Evolutionary conservation across 2,888 invertebrate species (phyloP).

Genomic region (Agrenia bidenticulata): DNA sequence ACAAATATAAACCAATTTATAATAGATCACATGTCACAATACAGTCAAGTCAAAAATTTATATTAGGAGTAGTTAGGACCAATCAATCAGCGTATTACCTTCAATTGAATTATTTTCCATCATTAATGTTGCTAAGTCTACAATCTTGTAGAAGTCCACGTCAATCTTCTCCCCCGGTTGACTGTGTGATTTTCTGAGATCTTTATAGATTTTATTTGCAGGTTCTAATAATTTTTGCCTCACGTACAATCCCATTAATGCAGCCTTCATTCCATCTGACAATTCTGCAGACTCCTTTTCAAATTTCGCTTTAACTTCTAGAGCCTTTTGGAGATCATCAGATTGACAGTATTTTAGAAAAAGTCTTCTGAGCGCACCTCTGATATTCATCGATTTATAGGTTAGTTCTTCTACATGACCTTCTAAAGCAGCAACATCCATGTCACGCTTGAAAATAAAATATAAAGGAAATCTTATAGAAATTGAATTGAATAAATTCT

Average conservation of each 20-base stretch:
- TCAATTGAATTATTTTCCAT: slow-evolving; percentile 14
- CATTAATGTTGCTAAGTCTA: slow-evolving; percentile 40
- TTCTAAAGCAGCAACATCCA: slow-evolving; percentile 31
- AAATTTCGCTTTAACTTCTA: slow-evolving; percentile 27
- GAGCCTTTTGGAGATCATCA: slow-evolving; percentile 30
- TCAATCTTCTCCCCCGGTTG: background rate
- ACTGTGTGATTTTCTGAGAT: background rate
- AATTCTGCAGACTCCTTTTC: slow-evolving; percentile 24
- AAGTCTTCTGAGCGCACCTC: slow-evolving; percentile 34
- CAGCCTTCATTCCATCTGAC: slow-evolving; percentile 32
- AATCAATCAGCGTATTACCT: too few species aligned
- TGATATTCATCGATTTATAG: slow-evolving; percentile 33
- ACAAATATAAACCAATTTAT: background rate
- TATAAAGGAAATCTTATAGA: too few species aligned
- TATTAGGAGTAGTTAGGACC: too few species aligned
- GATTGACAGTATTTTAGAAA: slow-evolving; percentile 40
- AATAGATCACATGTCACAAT: background rate
- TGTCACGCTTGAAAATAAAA: slow-evolving; percentile 20
- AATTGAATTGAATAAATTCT: too few species aligned
- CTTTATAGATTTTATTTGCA: background rate
- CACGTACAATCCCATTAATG: background rate
- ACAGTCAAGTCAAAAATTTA: too few species aligned
- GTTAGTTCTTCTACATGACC: slow-evolving; percentile 33
- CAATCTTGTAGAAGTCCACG: slow-evolving; percentile 36
- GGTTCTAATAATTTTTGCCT: background rate